Percentiles rank a stretch among this genome's conserved stretches.
These are phyloP conservation scores for Urocynchramus pylzowi DNA, from an alignment of 2,113 vertebrate genomes.

Conservation along the genomic window DNA sequence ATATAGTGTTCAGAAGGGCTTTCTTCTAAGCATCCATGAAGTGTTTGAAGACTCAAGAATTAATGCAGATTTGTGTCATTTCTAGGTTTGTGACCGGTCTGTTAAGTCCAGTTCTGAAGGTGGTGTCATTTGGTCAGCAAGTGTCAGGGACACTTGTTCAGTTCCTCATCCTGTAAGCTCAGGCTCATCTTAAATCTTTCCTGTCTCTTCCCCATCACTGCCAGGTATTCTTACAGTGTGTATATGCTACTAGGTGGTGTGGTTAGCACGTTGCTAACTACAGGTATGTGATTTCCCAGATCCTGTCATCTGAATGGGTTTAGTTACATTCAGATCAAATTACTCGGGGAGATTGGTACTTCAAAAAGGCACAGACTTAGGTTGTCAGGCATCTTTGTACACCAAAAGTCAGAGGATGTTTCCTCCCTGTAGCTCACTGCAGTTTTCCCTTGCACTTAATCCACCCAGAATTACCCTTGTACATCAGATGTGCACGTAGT, in stretches of 20 bases:
- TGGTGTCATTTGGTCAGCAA: not conserved
- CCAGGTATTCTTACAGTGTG: not conserved
- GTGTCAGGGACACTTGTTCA: not conserved
- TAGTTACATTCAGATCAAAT: not conserved
- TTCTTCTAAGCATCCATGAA: not conserved
- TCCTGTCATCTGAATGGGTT: not conserved
- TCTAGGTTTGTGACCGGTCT: not conserved
- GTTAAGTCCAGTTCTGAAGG: not conserved
- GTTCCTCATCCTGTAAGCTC: not conserved
- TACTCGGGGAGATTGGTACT: not conserved
- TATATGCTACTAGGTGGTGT: rapidly evolving
- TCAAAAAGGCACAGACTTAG: not conserved
- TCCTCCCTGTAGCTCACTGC: not conserved
- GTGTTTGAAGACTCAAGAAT: not conserved
- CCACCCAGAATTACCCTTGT: not conserved
- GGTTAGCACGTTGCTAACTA: not conserved
- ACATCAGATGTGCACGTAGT: not conserved
- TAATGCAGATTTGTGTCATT: not conserved
- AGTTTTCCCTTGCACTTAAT: not conserved
- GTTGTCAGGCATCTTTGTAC: not conserved
- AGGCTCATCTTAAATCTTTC: not conserved
- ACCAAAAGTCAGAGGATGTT: not conserved
- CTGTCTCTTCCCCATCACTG: not conserved
- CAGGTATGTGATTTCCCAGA: not conserved
- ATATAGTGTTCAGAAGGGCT: not conserved